These are phyloP conservation scores for Ericerus pela DNA, from an alignment of 1,140 invertebrate species.

Conservation along the genomic window DNA sequence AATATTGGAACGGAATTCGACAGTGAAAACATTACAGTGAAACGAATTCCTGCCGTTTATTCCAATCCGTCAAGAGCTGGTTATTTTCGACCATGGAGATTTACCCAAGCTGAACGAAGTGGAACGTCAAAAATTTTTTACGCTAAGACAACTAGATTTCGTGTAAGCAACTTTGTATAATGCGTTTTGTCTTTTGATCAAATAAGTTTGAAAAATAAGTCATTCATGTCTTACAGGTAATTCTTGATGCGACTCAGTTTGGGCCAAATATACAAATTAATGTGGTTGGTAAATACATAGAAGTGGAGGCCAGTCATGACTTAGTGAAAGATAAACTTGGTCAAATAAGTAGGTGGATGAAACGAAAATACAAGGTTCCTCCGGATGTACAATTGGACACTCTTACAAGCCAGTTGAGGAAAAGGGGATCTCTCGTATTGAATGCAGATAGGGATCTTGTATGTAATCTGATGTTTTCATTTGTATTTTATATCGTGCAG, in stretches of 20 bases:
- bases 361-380: background rate
- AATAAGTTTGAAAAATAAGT: background rate
- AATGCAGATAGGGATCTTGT: background rate
- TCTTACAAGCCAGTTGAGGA: background rate
- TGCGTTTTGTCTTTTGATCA: background rate
- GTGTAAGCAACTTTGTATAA: background rate
- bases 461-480: too few relatives aligned
- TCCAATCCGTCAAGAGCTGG: conserved; percentile 3
- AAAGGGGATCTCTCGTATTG: background rate
- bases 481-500: too few relatives aligned
- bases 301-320: background rate
- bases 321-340: background rate
- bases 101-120: background rate
- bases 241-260: background rate
- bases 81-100: background rate
- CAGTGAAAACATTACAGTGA: background rate
- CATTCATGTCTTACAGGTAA: background rate
- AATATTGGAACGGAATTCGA: background rate
- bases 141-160: conserved; percentile 1
- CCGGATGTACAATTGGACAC: background rate
- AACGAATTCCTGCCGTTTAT: background rate
- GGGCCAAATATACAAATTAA: background rate
- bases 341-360: background rate
- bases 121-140: conserved; percentile 4
- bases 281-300: background rate